Conservation (phyloP, 2,797 vertebrate species). For the Orestias chungarensis region DNA sequence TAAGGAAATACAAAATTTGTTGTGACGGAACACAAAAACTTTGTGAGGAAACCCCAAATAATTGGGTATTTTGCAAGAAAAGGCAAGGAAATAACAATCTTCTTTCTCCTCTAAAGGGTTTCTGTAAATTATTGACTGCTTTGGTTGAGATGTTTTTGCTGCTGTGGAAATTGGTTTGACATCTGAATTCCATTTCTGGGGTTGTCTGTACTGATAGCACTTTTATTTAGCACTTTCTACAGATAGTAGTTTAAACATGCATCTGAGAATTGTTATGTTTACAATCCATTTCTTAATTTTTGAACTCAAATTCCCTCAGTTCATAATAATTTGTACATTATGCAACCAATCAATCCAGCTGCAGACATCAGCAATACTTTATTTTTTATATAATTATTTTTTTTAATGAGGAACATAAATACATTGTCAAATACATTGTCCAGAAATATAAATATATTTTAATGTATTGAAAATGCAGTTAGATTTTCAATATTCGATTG, state of each 20-base stretch:
- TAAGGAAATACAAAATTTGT: too few relatives aligned
- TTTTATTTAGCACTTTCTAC: not conserved
- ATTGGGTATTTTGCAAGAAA: too few relatives aligned
- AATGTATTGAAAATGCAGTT: too few relatives aligned
- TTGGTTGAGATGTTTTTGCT: constrained; percentile 23
- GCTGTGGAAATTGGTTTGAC: constrained; percentile 19
- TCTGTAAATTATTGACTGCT: constrained; percentile 18
- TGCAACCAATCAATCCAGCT: not conserved
- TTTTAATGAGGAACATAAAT: too few relatives aligned
- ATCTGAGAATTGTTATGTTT: not conserved
- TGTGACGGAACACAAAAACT: too few relatives aligned
- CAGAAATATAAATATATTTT: too few relatives aligned
- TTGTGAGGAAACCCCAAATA: too few relatives aligned
- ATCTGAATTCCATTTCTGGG: not conserved
- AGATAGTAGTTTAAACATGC: not conserved
- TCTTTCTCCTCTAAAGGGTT: too few relatives aligned
- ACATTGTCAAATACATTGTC: too few relatives aligned
- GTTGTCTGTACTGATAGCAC: not conserved
- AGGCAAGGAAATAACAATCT: too few relatives aligned
- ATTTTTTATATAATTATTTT: not conserved
- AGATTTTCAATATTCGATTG: too few relatives aligned
- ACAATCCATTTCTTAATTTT: not conserved
- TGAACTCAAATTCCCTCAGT: not conserved
- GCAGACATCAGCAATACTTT: not conserved
- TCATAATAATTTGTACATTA: not conserved